Base-by-base conservation (phyloP, 2,113 vertebrate species). In the Aspiorhynchus laticeps region DNA sequence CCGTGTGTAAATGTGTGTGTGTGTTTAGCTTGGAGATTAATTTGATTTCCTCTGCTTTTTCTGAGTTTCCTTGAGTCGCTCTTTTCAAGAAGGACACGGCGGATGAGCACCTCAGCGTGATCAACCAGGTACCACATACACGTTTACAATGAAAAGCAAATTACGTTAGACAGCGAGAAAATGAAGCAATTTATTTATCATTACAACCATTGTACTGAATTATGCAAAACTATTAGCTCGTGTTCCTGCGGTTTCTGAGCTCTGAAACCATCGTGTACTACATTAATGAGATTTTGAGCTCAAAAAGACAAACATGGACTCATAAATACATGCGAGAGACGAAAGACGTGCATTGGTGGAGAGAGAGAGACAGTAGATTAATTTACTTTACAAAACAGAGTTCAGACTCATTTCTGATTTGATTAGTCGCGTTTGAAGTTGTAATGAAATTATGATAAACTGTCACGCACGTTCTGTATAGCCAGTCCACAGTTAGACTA, bases 271-370 rank as follows among this genome's bases (percentile, higher is more conserved):
- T 14, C 26, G 53, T 83, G 76, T 84, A 59, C 33, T 63, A 85
- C 65, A 88, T 80, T 85, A 88, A 88, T 88, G 76, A 80, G 76
- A 80, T 88, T 80, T 81, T 53, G 43, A 80, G 59, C 82, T 46
- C 51, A 46, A 73, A 85, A 80, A 71, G 41, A 81, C 36, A 81
- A 81, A 73, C 87, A 65, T 56, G 56, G 24, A 33, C 78, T 80
- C 21, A 17, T 63, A 38, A 73, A 85, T 63, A n/a, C 19, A 33
- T 63, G 61, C 3, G 4, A 85, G 36, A 61, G 56, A n/a, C 21
- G 24, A 61, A 61, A 61, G 8, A 61, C 56, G n/a, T 11, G 56
- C 56, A n/a, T 61, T n/a, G 24, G 21, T 61, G 56, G 7, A 61
- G 21, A 61, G 51, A 67, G 38, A 67, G 41, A 82, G 59, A 81